Percentiles rank a stretch among this genome's conserved stretches.
Evolutionary conservation across 2,797 vertebrate species (phyloP).

Genomic region (Sorex maritimensis): DNA sequence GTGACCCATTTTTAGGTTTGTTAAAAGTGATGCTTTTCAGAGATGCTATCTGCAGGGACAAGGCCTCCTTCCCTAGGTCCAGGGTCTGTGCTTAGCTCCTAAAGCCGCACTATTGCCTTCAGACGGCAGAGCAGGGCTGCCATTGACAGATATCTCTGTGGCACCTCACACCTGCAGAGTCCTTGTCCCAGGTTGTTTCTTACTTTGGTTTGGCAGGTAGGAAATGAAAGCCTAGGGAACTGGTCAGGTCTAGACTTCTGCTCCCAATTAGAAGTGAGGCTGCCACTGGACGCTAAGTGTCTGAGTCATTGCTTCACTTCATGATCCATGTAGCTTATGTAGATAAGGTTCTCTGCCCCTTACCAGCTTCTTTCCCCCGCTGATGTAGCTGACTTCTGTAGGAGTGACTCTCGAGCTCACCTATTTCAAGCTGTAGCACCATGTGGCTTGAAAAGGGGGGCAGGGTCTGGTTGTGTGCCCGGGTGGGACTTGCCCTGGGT

Average conservation of each 20-base stretch:
- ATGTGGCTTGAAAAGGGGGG: background rate
- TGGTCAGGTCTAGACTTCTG: constrained; percentile 13
- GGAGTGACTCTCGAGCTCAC: background rate
- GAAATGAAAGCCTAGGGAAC: background rate
- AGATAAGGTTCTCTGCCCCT: constrained; percentile 16
- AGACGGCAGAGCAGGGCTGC: constrained; percentile 64
- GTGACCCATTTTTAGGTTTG: no score
- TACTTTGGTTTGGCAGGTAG: constrained; percentile 14
- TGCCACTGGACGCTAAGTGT: constrained; percentile 9
- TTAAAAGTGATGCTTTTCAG: constrained; percentile 38
- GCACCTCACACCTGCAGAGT: constrained; percentile 59
- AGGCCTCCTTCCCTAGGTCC: constrained; percentile 32
- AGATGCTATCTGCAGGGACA: constrained; percentile 51
- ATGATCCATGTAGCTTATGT: constrained; percentile 4
- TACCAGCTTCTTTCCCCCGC: constrained; percentile 9
- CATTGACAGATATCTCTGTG: constrained; percentile 64
- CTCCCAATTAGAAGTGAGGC: background rate
- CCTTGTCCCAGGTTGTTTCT: constrained; percentile 68
- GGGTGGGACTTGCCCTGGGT: background rate
- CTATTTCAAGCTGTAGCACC: background rate
- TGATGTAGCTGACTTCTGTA: constrained; percentile 44
- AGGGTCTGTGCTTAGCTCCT: background rate
- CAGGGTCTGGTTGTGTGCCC: background rate
- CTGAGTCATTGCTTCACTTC: constrained; percentile 54
- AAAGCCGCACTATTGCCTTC: constrained; percentile 36